Evolutionary conservation across 1,140 invertebrate species (phyloP).

Genomic region (Cataglyphis hispanica): DNA sequence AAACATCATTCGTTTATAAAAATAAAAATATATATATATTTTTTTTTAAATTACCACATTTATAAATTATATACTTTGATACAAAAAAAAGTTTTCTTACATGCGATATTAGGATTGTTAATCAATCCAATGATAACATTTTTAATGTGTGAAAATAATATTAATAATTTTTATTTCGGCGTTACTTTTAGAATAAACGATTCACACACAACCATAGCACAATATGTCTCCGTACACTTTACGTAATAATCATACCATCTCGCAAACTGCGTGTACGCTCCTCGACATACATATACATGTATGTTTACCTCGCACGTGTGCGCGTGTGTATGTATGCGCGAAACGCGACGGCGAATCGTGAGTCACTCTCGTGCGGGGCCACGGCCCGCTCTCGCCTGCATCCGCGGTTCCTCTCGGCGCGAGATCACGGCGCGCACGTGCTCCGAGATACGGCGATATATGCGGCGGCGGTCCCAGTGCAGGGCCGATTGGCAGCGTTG

Average conservation of each 20-base stretch:
- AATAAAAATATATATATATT: no score
- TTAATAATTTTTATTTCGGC: not conserved
- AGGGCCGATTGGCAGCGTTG: conserved; percentile 46
- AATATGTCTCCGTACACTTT: not conserved
- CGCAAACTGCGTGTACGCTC: not conserved
- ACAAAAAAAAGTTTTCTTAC: no score
- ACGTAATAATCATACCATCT: not conserved
- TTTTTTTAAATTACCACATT: not conserved
- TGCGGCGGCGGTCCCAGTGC: conserved; percentile 63
- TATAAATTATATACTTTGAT: not conserved
- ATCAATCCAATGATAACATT: not conserved
- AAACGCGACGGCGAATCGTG: conserved; percentile 64
- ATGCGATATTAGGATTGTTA: no score
- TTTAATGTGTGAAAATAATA: not conserved
- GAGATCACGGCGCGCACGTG: conserved; percentile 75
- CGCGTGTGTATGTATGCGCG: conserved; percentile 12
- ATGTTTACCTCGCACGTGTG: not conserved
- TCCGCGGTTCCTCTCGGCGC: conserved; percentile 69
- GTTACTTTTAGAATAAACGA: no score
- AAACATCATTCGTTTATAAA: no score
- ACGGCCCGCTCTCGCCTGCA: conserved; percentile 72
- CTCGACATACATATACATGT: not conserved
- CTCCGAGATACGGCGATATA: conserved; percentile 61
- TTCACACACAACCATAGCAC: no score
- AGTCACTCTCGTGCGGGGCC: conserved; percentile 74